These are phyloP conservation scores for Eupleurogrammus muticus DNA, from an alignment of 2,797 vertebrate genomes.

Conservation along the genomic window DNA sequence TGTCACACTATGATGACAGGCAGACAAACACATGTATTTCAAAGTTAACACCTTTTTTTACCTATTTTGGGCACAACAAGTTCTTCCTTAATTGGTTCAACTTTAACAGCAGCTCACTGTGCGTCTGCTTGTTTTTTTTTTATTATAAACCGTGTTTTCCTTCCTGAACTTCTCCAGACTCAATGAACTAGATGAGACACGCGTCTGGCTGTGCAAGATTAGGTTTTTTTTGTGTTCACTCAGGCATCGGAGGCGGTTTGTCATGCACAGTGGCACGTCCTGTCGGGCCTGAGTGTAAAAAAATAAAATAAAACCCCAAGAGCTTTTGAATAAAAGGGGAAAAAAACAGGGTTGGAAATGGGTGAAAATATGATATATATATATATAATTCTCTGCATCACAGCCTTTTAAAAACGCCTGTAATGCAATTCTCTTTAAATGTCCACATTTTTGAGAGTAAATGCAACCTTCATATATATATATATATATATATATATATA, in stretches of 20 bases:
- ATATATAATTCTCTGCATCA: background rate
- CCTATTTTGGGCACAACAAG: too few species aligned
- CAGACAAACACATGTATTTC: too few species aligned
- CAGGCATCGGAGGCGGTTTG: constrained; percentile 43
- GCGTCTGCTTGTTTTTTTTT: background rate
- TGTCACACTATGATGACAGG: constrained; percentile 16
- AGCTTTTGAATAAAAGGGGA: constrained; percentile 15
- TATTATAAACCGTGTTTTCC: constrained; percentile 30
- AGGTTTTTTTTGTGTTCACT: constrained; percentile 47
- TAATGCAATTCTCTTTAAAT: constrained; percentile 6
- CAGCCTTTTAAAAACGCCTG: background rate
- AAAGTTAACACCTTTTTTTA: too few species aligned
- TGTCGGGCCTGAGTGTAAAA: constrained; percentile 38
- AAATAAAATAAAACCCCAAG: background rate
- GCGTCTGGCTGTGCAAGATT: constrained; percentile 53
- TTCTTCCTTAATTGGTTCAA: constrained; percentile 11
- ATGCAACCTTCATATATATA: too few species aligned
- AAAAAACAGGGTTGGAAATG: constrained; percentile 15
- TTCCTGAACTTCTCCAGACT: constrained; percentile 34
- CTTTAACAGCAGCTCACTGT: background rate
- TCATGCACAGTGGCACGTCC: constrained; percentile 40
- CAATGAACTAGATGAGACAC: constrained; percentile 47
- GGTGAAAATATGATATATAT: constrained; percentile 1
- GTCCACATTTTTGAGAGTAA: background rate
- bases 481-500: too few species aligned